Percentiles rank a stretch among this genome's conserved stretches.
phyloP scores from a whole-genome alignment of 2,888 invertebrate genomes.

The Pristionchus fissidentatus region DNA sequence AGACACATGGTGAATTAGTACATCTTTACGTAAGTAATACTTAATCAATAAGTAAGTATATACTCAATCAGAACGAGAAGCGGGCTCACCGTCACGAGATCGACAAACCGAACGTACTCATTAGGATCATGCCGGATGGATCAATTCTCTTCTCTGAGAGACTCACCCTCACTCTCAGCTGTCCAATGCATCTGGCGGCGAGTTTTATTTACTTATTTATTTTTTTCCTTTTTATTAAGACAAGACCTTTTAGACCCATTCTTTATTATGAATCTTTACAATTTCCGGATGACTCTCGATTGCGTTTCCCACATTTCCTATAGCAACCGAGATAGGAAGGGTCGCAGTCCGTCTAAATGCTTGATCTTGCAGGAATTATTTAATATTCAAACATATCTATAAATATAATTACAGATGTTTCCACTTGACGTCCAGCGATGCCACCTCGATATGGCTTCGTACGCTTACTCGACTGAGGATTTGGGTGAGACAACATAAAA shows the following conservation, averaged over 20 bases:
- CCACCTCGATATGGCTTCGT: constrained; percentile 50
- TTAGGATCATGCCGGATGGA: constrained; percentile 87
- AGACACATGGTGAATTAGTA: neutral
- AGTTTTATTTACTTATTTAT: neutral
- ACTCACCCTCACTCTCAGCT: constrained; percentile 75
- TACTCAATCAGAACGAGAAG: constrained; percentile 89
- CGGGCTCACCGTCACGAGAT: constrained; percentile 84
- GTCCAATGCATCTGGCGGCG: constrained; percentile 77
- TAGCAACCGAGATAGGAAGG: too few relatives aligned
- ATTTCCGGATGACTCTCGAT: neutral
- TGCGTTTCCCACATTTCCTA: neutral
- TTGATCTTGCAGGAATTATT: neutral
- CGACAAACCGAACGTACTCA: constrained; percentile 84
- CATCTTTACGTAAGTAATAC: neutral
- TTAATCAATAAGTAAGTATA: neutral
- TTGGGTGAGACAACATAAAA: constrained; percentile 45
- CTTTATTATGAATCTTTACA: neutral
- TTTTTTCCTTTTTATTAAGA: neutral
- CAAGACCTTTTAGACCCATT: neutral
- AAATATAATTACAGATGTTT: constrained; percentile 62
- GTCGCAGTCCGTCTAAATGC: neutral
- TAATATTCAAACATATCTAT: neutral
- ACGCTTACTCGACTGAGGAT: constrained; percentile 50
- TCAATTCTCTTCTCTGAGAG: constrained; percentile 78
- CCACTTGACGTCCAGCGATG: constrained; percentile 51